Percentiles rank a stretch among this genome's conserved stretches.
These are phyloP conservation scores for Drosophila borborema DNA, from an alignment of 2,888 invertebrate species.

Conservation along the genomic window DNA sequence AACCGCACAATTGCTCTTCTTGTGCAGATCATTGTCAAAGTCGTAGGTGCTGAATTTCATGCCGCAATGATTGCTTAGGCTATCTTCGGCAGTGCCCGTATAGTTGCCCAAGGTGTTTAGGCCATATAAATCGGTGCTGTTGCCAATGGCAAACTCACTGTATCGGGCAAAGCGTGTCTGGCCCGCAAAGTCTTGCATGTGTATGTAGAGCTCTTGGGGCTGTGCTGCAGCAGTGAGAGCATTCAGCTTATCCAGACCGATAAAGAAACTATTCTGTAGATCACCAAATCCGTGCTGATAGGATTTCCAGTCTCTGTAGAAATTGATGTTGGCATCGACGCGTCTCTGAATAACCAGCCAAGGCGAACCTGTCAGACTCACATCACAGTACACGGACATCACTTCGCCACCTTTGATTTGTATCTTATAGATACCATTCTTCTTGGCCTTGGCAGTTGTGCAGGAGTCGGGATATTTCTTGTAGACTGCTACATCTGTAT, in stretches of 20 bases:
- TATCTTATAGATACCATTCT: conserved; percentile 44
- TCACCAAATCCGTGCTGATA: conserved; percentile 39
- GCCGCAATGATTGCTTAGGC: conserved; percentile 88
- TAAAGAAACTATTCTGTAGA: conserved; percentile 86
- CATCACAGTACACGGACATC: conserved; percentile 30
- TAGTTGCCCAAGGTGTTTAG: conserved; percentile 88
- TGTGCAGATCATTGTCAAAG: conserved; percentile 88
- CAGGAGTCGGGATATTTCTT: conserved; percentile 39
- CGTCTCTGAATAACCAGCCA: conserved; percentile 39
- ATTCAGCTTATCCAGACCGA: conserved; percentile 84
- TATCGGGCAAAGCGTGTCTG: neutral
- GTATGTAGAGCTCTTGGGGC: conserved; percentile 1
- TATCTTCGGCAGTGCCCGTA: conserved; percentile 86
- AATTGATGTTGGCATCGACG: conserved; percentile 14
- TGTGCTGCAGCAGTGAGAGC: neutral
- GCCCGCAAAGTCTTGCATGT: neutral
- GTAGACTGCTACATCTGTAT: neutral
- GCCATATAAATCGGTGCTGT: conserved; percentile 84
- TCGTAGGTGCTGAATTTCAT: conserved; percentile 89
- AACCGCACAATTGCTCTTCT: conserved; percentile 88
- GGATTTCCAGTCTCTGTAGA: conserved; percentile 29
- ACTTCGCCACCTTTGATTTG: conserved; percentile 16
- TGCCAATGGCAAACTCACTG: neutral
- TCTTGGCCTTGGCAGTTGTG: conserved; percentile 28
- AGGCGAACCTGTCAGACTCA: conserved; percentile 10